Conservation (phyloP, 2,888 invertebrate species). For the Rhingia campestris region DNA sequence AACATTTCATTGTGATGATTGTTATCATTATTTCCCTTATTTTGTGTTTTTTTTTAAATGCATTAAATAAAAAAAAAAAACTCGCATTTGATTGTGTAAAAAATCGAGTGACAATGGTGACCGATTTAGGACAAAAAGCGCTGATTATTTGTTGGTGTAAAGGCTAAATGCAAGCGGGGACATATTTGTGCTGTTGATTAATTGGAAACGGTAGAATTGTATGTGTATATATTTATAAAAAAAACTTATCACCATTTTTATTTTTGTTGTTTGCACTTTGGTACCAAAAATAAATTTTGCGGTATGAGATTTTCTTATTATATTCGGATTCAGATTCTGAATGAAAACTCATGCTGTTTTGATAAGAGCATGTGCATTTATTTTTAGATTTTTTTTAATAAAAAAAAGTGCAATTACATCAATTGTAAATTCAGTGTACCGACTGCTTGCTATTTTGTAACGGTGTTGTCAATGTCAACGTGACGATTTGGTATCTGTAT, state of each 20-base stretch:
- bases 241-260: constrained; percentile 41
- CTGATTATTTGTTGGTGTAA: constrained; percentile 17
- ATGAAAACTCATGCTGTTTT: constrained; percentile 58
- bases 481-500: background rate
- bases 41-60: background rate
- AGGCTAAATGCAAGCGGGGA: constrained; percentile 5
- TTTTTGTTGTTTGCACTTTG: constrained; percentile 61
- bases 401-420: constrained; percentile 46
- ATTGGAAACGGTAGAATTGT: constrained; percentile 28
- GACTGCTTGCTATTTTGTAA: background rate
- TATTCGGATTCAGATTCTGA: constrained; percentile 51
- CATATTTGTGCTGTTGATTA: constrained; percentile 35
- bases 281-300: constrained; percentile 57
- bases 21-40: background rate
- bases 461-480: constrained; percentile 20
- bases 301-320: constrained; percentile 57
- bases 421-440: constrained; percentile 24
- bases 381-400: constrained; percentile 52
- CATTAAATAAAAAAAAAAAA: constrained; percentile 8
- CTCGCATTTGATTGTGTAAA: constrained; percentile 10
- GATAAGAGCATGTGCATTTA: constrained; percentile 57
- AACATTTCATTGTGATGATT: constrained; percentile 27
- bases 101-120: constrained; percentile 5
- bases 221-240: background rate
- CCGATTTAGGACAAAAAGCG: constrained; percentile 34